Percentiles rank a stretch among this genome's conserved stretches.
phyloP scores from a whole-genome alignment of 2,113 vertebrate species.

The Lasiurus cinereus region DNA sequence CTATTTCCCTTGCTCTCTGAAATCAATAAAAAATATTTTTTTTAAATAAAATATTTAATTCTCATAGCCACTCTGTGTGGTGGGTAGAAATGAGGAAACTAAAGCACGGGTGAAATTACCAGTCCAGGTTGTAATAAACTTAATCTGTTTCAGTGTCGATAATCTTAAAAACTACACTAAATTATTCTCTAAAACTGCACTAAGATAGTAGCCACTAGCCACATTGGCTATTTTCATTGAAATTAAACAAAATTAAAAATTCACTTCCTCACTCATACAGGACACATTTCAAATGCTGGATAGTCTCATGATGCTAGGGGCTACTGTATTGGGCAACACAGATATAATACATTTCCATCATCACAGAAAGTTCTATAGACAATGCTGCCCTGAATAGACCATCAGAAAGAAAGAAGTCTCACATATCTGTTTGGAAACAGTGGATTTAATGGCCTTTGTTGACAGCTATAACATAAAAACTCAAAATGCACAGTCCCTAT shows the following conservation, averaged over 20 bases:
- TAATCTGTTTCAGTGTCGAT: not conserved
- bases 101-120: not conserved
- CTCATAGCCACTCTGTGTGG: not conserved
- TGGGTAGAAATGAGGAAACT: not conserved
- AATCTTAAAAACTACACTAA: not conserved
- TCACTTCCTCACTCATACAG: not conserved
- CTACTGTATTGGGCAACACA: not conserved
- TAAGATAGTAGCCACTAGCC: not conserved
- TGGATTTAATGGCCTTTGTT: slow-evolving; percentile 38
- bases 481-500: not conserved
- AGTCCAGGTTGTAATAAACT: not conserved
- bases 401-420: slow-evolving; percentile 12
- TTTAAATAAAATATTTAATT: not conserved
- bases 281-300: not conserved
- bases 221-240: not conserved
- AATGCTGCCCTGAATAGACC: not conserved
- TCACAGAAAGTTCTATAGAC: not conserved
- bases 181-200: not conserved
- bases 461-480: not conserved
- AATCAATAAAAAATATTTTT: no score
- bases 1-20: no score
- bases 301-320: not conserved
- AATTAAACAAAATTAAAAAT: slow-evolving; percentile 36
- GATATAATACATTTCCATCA: not conserved
- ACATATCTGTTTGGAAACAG: slow-evolving; percentile 28